Percentiles rank a stretch among this genome's conserved stretches.
phyloP scores from a whole-genome alignment of 2,797 vertebrate species.

The Sebastes goodei region DNA sequence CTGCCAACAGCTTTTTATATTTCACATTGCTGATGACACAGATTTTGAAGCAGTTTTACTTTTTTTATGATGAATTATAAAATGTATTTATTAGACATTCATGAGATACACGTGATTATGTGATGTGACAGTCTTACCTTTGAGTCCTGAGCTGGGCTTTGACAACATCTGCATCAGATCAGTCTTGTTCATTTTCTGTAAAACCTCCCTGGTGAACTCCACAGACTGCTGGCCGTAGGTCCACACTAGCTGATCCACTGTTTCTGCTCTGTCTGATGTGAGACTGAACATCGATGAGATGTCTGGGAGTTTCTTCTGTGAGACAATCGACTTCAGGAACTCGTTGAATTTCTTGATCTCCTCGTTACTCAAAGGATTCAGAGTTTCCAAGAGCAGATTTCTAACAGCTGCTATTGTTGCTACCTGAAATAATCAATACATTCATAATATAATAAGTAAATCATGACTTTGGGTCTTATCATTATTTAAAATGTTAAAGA shows the following conservation, averaged over 20 bases:
- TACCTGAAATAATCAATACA: not conserved
- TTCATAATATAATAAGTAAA: not conserved
- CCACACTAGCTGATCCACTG: not conserved
- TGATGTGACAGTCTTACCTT: not conserved
- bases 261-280: accelerated
- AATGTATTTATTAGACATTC: not conserved
- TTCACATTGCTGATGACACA: no score
- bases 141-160: not conserved
- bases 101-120: not conserved
- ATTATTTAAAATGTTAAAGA: not conserved
- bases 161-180: not conserved
- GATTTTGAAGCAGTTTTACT: not conserved
- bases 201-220: not conserved
- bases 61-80: not conserved
- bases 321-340: not conserved
- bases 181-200: not conserved
- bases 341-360: not conserved
- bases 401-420: not conserved
- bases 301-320: accelerated
- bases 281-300: accelerated
- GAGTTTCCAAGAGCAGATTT: not conserved
- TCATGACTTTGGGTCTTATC: not conserved
- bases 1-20: no score
- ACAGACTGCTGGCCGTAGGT: not conserved
- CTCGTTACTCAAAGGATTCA: accelerated